Base-by-base conservation (phyloP, 2,797 vertebrate genomes). In the Pangasius larnaudii region DNA sequence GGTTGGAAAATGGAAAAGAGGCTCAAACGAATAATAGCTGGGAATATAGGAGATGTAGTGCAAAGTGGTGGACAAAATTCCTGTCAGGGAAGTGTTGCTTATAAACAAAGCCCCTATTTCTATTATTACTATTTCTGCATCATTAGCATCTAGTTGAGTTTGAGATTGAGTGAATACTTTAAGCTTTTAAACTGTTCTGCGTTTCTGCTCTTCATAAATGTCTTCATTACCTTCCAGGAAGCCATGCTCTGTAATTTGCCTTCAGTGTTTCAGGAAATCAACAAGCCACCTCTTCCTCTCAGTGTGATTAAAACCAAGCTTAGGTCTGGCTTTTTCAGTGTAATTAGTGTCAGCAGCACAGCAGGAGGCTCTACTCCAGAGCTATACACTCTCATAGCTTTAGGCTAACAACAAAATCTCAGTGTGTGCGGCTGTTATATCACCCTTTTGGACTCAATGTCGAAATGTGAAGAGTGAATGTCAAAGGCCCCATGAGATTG, bases 191-290 rank as follows among this genome's bases (percentile, higher is more conserved):
- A n/a, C 13, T 3, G 5, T 86, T 51, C 39, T 30, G 59, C 14
- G 0, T 10, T 51, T 51, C 63, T 84, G 49, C 67, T 24, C 53
- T 18, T 30, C 58, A 75, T 82, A 86, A 86, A 75, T 30, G 58
- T 91, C 77, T 92, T 92, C 86, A 93, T 92, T 93, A 92, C 89
- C 85, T 79, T 78, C 72, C 88, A 93, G 92, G 86, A 91, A 90
- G 85, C 67, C 36, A 13, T 67, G 30, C 33, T 77, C 80, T 91
- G 49, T 89, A 88, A 87, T 92, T 91, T 92, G 89, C 78, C 83
- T 90, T 91, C 87, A 74, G 67, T 84, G 86, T 86, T 90, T 86
- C 42, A 49, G 69, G 80, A 89, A 90, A 90, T 61, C 84, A 84
- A 86, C 87, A 80, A 71, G 72, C 42, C 87, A 71, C 77, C 46